A percentile compares a stretch with the other conserved stretches of the same genome.
Evolutionary conservation across 2,113 vertebrate genomes (phyloP).

Genomic region (Perccottus glenii): DNA sequence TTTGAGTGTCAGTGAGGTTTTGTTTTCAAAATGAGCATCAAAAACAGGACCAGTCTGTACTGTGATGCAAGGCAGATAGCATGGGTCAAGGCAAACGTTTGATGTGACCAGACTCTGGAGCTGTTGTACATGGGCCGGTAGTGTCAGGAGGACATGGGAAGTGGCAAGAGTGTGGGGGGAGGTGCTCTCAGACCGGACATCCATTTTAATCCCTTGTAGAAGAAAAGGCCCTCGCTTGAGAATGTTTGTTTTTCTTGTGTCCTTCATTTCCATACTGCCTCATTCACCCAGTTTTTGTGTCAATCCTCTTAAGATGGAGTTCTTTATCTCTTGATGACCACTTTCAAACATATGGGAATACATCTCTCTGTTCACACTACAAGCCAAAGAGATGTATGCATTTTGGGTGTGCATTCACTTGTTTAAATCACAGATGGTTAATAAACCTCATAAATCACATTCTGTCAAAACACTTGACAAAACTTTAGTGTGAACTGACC

Average conservation of each 20-base stretch:
- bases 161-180: slow-evolving; percentile 57
- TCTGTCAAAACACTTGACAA: not conserved
- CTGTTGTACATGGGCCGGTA: slow-evolving; percentile 13
- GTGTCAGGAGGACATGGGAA: slow-evolving; percentile 71
- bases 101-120: slow-evolving; percentile 23
- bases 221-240: slow-evolving; percentile 47
- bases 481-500: slow-evolving; percentile 32
- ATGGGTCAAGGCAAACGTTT: slow-evolving; percentile 15
- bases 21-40: slow-evolving; percentile 14
- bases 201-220: slow-evolving; percentile 70
- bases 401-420: not conserved
- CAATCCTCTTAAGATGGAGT: slow-evolving; percentile 24
- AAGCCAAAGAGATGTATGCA: too few species aligned
- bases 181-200: slow-evolving; percentile 69
- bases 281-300: not conserved
- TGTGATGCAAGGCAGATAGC: slow-evolving; percentile 21
- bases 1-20: slow-evolving; percentile 14
- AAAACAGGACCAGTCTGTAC: slow-evolving; percentile 25
- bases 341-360: slow-evolving; percentile 30
- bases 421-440: not conserved
- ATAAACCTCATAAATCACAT: not conserved
- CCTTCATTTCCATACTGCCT: slow-evolving; percentile 50
- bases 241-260: slow-evolving; percentile 68
- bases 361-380: not conserved
- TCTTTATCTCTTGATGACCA: slow-evolving; percentile 48